Evolutionary conservation across 2,113 vertebrate genomes (phyloP).

Genomic region (Fukomys damarensis): DNA sequence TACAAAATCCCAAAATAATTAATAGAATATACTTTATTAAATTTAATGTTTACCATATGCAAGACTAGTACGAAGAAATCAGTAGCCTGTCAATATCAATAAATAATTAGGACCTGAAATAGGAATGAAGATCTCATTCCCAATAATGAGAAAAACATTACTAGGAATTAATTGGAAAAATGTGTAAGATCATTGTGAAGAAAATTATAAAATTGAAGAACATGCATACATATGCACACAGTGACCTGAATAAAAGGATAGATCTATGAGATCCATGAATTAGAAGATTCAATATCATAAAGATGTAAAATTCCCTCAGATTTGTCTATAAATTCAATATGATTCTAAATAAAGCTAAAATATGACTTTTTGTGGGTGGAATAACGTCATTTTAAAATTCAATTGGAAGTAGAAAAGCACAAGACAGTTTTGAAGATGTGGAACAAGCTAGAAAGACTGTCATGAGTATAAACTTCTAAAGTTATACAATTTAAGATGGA

Average conservation of each 20-base stretch:
- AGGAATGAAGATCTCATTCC: neutral
- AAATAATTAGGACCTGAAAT: constrained; percentile 3
- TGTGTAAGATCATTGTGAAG: neutral
- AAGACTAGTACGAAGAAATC: constrained; percentile 16
- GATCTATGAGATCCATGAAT: neutral
- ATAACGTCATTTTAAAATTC: neutral
- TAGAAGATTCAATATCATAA: neutral
- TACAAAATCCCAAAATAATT: neutral
- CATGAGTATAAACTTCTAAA: neutral
- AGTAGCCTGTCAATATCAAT: neutral
- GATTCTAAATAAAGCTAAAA: constrained; percentile 42
- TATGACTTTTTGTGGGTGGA: neutral
- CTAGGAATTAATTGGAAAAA: constrained; percentile 13
- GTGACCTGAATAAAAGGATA: neutral
- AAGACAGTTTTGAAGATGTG: neutral
- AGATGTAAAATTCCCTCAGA: constrained; percentile 5
- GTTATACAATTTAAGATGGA: neutral
- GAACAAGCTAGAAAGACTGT: neutral
- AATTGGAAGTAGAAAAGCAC: neutral
- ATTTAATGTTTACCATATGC: neutral
- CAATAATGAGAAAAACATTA: constrained; percentile 3
- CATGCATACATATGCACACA: neutral
- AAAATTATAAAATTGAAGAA: constrained; percentile 14
- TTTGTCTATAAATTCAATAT: neutral
- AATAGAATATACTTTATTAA: too few relatives aligned